phyloP scores from a whole-genome alignment of 2,888 invertebrate genomes.

The Desoria tigrina region DNA sequence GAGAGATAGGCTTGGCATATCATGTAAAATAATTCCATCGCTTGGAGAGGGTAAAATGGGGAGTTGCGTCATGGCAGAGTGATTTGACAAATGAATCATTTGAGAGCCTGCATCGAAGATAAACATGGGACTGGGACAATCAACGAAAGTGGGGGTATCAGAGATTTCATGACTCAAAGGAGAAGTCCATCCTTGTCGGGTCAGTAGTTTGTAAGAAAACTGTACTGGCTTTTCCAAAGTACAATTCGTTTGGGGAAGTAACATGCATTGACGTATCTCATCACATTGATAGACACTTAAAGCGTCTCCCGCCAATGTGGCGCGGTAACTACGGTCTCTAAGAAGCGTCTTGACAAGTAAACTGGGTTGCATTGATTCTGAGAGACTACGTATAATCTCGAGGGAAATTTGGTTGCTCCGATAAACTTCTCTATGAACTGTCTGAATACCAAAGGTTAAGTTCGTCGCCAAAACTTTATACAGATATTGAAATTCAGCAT shows the following conservation, averaged over 20 bases:
- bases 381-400: conserved; percentile 2
- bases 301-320: neutral
- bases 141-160: neutral
- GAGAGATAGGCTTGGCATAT: neutral
- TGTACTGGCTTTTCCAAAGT: conserved; percentile 4
- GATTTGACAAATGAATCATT: conserved; percentile 3
- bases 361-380: neutral
- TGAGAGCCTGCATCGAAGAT: neutral
- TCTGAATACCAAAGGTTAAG: conserved; percentile 16
- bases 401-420: conserved; percentile 3
- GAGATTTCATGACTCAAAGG: conserved; percentile 6
- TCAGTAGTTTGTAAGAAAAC: neutral
- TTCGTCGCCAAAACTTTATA: conserved; percentile 4
- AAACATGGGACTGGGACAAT: neutral
- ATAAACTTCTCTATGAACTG: conserved; percentile 11
- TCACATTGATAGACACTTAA: neutral
- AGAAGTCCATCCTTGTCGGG: neutral
- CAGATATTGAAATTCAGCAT: conserved; percentile 10
- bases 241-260: neutral
- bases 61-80: neutral
- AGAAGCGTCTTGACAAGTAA: neutral
- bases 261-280: neutral
- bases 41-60: conserved; percentile 7
- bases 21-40: neutral
- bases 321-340: conserved; percentile 9